Evolutionary conservation across 2,113 vertebrate species (phyloP).

Genomic region (Nesoenas mayeri): DNA sequence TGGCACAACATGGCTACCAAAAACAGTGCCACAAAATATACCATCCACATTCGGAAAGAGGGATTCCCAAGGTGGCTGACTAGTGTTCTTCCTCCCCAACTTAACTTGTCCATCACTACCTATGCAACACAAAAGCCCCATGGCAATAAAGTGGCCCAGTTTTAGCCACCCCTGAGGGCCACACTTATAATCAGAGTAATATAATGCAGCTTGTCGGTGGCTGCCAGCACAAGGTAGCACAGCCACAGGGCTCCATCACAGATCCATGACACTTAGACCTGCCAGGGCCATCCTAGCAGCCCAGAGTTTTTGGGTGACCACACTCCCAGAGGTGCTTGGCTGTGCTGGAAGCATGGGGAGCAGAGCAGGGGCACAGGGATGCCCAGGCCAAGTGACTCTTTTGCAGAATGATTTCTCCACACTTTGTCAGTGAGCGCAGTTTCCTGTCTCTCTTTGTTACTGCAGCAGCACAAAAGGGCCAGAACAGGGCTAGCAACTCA

Average conservation of each 20-base stretch:
- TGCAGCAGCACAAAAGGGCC: background rate
- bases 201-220: background rate
- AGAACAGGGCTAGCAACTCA: background rate
- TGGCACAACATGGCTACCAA: background rate
- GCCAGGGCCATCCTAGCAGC: background rate
- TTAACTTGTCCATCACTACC: background rate
- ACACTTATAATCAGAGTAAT: background rate
- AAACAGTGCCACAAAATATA: background rate
- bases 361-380: background rate
- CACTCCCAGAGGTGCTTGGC: background rate
- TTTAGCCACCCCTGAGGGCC: background rate
- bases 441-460: background rate
- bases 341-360: background rate
- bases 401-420: background rate
- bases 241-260: background rate
- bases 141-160: background rate
- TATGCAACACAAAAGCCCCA: background rate
- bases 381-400: background rate
- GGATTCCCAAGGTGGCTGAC: background rate
- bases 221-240: background rate
- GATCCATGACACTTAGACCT: background rate
- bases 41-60: background rate
- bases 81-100: background rate
- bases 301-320: background rate
- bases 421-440: fast-evolving